These are phyloP conservation scores for Brachionus paranguensis DNA, from an alignment of 1,140 invertebrate species.

Conservation along the genomic window DNA sequence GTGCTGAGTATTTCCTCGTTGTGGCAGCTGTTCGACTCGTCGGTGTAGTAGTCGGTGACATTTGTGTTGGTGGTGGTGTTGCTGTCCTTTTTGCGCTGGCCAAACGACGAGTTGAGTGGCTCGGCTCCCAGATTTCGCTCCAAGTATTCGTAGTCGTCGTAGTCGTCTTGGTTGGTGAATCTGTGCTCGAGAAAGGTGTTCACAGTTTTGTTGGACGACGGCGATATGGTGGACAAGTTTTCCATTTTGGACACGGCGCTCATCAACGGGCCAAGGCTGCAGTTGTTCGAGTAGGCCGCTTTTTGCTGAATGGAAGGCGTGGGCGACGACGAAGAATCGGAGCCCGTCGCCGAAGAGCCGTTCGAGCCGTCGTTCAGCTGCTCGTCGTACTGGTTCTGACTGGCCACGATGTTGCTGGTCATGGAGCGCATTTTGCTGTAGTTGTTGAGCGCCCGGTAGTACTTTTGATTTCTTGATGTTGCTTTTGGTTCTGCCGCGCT, in stretches of 20 bases:
- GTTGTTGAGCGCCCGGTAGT: not conserved
- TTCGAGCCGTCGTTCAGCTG: not conserved
- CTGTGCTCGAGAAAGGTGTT: not conserved
- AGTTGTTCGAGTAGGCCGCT: not conserved
- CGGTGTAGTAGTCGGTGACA: conserved; percentile 30
- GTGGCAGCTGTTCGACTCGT: conserved; percentile 34
- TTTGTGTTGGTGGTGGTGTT: conserved; percentile 13
- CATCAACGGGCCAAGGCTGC: not conserved
- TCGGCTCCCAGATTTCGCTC: conserved; percentile 37
- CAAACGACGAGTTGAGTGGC: not conserved
- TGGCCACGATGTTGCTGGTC: not conserved
- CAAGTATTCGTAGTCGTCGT: conserved; percentile 36
- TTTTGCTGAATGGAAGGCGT: conserved; percentile 27
- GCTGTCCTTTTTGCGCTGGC: not conserved
- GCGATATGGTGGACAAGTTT: not conserved
- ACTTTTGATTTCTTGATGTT: not conserved
- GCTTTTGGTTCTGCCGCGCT: not conserved
- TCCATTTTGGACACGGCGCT: conserved; percentile 35
- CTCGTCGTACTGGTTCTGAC: not conserved
- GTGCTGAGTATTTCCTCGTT: not conserved
- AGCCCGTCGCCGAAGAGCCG: conserved; percentile 22
- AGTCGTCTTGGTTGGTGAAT: conserved; percentile 2
- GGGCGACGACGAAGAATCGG: conserved; percentile 17
- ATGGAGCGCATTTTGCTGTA: conserved; percentile 29
- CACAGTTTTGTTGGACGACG: not conserved